These are phyloP conservation scores for Brachionus sp. DNA, from an alignment of 1,140 invertebrate species.

Conservation along the genomic window DNA sequence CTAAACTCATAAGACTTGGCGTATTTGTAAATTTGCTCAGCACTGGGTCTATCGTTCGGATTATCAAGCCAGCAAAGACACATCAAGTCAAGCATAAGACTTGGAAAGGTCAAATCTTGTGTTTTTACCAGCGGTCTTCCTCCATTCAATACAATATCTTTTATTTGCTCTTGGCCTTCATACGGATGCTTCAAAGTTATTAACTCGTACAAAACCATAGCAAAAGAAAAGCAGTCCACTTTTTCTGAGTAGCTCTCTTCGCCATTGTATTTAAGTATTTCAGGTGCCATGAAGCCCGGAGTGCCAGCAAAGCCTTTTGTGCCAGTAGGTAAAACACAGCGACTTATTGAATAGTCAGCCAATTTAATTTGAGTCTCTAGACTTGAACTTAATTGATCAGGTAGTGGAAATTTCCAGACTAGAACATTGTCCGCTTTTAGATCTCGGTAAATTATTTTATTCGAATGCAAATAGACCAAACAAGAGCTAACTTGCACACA, in stretches of 20 bases:
- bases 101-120: conserved; percentile 71
- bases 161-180: conserved; percentile 83
- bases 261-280: conserved; percentile 94
- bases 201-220: conserved; percentile 97
- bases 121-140: conserved; percentile 72
- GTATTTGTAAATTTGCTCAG: conserved; percentile 70
- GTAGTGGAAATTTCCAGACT: conserved; percentile 84
- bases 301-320: conserved; percentile 90
- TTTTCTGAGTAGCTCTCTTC: conserved; percentile 98
- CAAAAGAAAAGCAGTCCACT: conserved; percentile 95
- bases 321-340: conserved; percentile 78
- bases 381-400: conserved; percentile 62
- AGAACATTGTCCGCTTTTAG: conserved; percentile 97
- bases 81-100: conserved; percentile 88
- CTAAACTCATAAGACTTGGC: conserved; percentile 21
- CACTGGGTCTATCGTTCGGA: conserved; percentile 78
- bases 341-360: conserved; percentile 91
- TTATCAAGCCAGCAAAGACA: conserved; percentile 87
- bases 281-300: conserved; percentile 92
- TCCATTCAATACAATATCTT: conserved; percentile 90
- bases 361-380: conserved; percentile 70
- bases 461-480: conserved; percentile 88
- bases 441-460: conserved; percentile 88
- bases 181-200: conserved; percentile 88
- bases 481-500: conserved; percentile 60